phyloP scores from a whole-genome alignment of 2,888 invertebrate species.

The Cyrtodaria siliqua region DNA sequence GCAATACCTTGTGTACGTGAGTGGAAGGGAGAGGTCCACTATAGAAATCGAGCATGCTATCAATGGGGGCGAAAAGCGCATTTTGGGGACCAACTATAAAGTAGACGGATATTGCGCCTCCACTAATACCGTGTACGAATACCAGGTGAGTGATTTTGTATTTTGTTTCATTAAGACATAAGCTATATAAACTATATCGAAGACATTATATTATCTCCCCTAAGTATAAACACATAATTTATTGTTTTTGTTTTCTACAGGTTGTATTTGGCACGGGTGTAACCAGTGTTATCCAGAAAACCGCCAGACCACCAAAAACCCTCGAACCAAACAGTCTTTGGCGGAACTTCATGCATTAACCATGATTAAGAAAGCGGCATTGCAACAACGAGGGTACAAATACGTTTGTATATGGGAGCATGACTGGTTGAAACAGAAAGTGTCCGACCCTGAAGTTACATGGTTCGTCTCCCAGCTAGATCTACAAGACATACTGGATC shows the following conservation, averaged over 20 bases:
- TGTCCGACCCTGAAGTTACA: slow-evolving; percentile 11
- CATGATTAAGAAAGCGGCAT: slow-evolving; percentile 19
- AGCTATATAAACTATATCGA: background rate
- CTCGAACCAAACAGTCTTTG: slow-evolving; percentile 12
- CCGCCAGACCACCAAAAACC: slow-evolving; percentile 7
- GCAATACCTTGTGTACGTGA: background rate
- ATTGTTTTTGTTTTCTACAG: background rate
- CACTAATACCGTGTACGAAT: slow-evolving; percentile 7
- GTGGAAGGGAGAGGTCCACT: background rate
- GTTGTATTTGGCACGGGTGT: slow-evolving; percentile 44
- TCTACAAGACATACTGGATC: slow-evolving; percentile 30
- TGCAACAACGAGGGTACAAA: background rate
- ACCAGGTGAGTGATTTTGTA: background rate
- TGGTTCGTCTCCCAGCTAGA: slow-evolving; percentile 10
- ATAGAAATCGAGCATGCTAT: slow-evolving; percentile 24
- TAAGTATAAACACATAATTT: background rate
- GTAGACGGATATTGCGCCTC: slow-evolving; percentile 21
- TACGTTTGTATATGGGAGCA: slow-evolving; percentile 32
- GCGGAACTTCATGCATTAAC: slow-evolving; percentile 7
- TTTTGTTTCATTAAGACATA: background rate
- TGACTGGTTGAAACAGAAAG: slow-evolving; percentile 11
- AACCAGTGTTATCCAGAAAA: slow-evolving; percentile 14
- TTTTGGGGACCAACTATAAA: slow-evolving; percentile 25
- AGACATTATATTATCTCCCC: background rate
- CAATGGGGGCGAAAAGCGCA: slow-evolving; percentile 20